Base-by-base conservation (phyloP, 2,113 vertebrate genomes). In the Tachysurus fulvidraco region DNA sequence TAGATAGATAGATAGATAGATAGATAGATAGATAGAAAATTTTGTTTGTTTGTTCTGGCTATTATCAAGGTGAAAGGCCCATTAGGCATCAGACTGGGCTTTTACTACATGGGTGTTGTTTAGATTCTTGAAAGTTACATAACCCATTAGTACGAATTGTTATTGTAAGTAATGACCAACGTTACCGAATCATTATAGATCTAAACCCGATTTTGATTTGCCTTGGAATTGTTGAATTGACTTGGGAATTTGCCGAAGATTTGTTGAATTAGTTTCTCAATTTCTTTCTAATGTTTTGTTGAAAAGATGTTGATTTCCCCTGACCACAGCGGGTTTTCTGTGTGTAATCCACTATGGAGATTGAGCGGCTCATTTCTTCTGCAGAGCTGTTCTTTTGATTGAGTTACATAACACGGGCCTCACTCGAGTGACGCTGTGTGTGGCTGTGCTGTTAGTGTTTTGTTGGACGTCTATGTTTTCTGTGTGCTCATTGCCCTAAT, bases 401-500 rank as follows among this genome's bases (percentile, higher is more conserved):
- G 23, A n/a, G 85, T 86, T 71, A 57, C 41, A 17, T 86, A 85
- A 85, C 44, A 46, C 44, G 21, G 25, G 2, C 59, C 41, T 77
- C 57, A 12, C 52, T 69, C 52, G 1, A 46, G 76, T 36, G 8
- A 36, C 52, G 9, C 64, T 81, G 54, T n/a, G 52, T 46, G 85
- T 46, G 54, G 78, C 77, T 59, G 41, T 50, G 65, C 64, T 46
- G 50, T 59, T 57, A 52, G 54, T 69, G 60, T 55, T 62, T 85
- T 79, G 46, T 86, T 82, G 67, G 69, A 82, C 16, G 78, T 41
- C 54, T 41, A 25, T 25, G 6, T 74, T 19, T 52, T 57, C 36
- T 88, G 36, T 83, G 36, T 80, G 79, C 67, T 79, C 62, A 62
- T 82, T 30, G 52, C 79, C 59, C 4, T 71, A 86, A 86, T 86